phyloP scores from a whole-genome alignment of 1,140 invertebrate genomes.

The Drosophila watanabei region DNA sequence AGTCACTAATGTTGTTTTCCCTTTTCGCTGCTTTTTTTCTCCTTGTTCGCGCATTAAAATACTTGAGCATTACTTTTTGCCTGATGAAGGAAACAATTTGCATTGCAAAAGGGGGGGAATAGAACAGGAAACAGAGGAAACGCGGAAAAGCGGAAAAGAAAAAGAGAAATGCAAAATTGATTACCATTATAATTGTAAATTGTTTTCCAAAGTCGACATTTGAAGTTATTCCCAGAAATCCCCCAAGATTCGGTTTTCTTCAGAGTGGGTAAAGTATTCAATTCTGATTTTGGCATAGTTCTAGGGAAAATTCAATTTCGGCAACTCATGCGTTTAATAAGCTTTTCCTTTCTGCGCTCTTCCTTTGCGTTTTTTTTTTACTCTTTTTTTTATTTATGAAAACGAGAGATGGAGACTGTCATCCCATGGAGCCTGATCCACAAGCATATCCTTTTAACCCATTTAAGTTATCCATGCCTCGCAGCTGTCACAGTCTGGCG shows the following conservation, averaged over 20 bases:
- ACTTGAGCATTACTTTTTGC: constrained; percentile 69
- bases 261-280: constrained; percentile 11
- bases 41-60: constrained; percentile 63
- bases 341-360: constrained; percentile 32
- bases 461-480: constrained; percentile 81
- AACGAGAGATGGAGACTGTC: constrained; percentile 1
- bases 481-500: constrained; percentile 82
- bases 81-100: constrained; percentile 69
- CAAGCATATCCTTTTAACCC: constrained; percentile 77
- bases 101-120: constrained; percentile 50
- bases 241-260: constrained; percentile 4
- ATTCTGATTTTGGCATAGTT: constrained; percentile 40
- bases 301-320: constrained; percentile 47
- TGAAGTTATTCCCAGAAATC: constrained; percentile 27
- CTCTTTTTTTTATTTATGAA: constrained; percentile 12
- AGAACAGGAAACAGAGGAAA: background rate
- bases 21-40: constrained; percentile 26
- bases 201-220: constrained; percentile 56
- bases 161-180: constrained; percentile 66
- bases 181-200: constrained; percentile 83
- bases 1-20: constrained; percentile 63
- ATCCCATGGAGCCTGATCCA: constrained; percentile 28
- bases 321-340: constrained; percentile 56
- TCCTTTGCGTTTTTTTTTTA: background rate
- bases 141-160: constrained; percentile 2